phyloP scores from a whole-genome alignment of 2,888 invertebrate genomes.

The Clivina fossor region DNA sequence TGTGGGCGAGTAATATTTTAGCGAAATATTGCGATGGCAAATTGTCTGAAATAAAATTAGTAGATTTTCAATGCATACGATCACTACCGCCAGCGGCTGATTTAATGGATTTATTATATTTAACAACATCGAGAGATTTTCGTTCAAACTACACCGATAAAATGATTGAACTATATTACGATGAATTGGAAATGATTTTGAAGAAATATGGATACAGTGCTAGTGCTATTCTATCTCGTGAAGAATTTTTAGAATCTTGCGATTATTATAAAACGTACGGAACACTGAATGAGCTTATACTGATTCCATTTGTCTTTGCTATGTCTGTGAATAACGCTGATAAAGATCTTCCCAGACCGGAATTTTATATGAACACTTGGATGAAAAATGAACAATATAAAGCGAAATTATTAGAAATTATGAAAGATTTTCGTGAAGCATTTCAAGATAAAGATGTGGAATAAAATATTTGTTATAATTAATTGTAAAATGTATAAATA shows the following conservation, averaged over 20 bases:
- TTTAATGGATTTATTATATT: conserved; percentile 42
- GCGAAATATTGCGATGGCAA: conserved; percentile 44
- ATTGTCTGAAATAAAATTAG: conserved; percentile 41
- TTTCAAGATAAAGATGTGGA: too few species aligned
- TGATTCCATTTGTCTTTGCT: too few species aligned
- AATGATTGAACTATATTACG: conserved; percentile 40
- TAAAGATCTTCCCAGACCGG: too few species aligned
- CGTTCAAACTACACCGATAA: conserved; percentile 37
- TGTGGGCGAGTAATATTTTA: conserved; percentile 56
- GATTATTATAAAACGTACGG: conserved; percentile 40
- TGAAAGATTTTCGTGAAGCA: too few species aligned
- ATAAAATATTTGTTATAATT: too few species aligned
- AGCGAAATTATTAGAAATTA: too few species aligned
- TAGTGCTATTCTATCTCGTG: conserved; percentile 37
- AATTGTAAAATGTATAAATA: too few species aligned
- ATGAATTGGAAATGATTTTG: conserved; percentile 37
- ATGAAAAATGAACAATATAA: too few species aligned
- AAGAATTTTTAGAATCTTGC: conserved; percentile 42
- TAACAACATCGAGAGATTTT: conserved; percentile 39
- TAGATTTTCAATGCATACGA: conserved; percentile 45
- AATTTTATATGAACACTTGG: too few species aligned
- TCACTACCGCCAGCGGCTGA: conserved; percentile 45
- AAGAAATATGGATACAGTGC: conserved; percentile 35
- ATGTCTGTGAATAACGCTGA: too few species aligned
- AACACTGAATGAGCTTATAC: too few species aligned